phyloP scores from a whole-genome alignment of 2,797 vertebrate genomes.

The Ptychadena robeensis region DNA sequence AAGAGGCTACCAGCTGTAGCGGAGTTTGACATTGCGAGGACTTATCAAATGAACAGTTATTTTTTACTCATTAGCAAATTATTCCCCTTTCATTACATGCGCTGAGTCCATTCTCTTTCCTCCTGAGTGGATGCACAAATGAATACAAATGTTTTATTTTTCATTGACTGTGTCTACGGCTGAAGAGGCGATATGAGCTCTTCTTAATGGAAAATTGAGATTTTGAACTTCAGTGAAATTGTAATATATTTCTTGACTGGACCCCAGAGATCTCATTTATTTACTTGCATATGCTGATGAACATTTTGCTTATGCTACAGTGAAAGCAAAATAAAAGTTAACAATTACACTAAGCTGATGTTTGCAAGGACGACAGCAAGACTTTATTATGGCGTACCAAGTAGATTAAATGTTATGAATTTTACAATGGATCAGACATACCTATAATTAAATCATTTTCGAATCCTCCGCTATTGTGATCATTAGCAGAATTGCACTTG shows the following conservation, averaged over 20 bases:
- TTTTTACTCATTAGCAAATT: constrained; percentile 56
- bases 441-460: constrained; percentile 48
- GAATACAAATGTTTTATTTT: constrained; percentile 52
- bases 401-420: constrained; percentile 2
- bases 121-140: constrained; percentile 46
- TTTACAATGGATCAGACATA: constrained; percentile 32
- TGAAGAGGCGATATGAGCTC: constrained; percentile 38
- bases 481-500: constrained; percentile 53
- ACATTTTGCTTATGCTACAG: constrained; percentile 55
- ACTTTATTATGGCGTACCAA: constrained; percentile 12
- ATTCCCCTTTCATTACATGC: constrained; percentile 34
- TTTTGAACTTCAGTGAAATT: constrained; percentile 59
- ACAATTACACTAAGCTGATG: constrained; percentile 52
- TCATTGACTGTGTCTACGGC: constrained; percentile 40
- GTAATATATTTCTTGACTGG: constrained; percentile 62
- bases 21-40: constrained; percentile 30
- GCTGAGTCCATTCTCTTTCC: constrained; percentile 44
- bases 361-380: constrained; percentile 30
- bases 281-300: constrained; percentile 58
- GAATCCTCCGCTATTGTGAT: constrained; percentile 51
- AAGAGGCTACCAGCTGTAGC: constrained; percentile 37
- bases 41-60: constrained; percentile 49
- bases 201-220: constrained; percentile 55
- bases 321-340: constrained; percentile 50
- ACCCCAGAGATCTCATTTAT: constrained; percentile 61